Conservation (phyloP, 2,888 invertebrate genomes). For the Chloroclysta siterata region DNA sequence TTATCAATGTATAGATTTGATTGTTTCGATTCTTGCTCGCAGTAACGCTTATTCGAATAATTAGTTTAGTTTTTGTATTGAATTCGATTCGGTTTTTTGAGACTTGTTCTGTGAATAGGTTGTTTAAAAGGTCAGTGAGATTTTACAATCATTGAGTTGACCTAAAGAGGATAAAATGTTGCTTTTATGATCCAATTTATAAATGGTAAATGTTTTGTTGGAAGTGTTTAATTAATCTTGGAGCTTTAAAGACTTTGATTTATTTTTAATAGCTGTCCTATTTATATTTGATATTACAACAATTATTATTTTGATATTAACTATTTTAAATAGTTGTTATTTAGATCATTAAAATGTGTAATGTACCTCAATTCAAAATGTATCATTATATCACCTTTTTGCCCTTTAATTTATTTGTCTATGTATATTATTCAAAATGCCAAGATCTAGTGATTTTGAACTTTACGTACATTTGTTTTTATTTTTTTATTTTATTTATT, state of each 20-base stretch:
- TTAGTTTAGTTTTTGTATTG: slow-evolving; percentile 71
- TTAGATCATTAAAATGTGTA: too few species aligned
- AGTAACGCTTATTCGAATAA: slow-evolving; percentile 70
- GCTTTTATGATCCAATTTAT: slow-evolving; percentile 27
- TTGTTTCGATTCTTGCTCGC: slow-evolving; percentile 73
- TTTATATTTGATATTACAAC: too few species aligned
- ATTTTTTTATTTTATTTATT: too few species aligned
- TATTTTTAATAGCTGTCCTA: background rate
- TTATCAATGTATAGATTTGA: slow-evolving; percentile 64
- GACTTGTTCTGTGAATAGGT: slow-evolving; percentile 53
- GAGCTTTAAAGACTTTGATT: slow-evolving; percentile 1
- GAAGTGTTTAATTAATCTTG: slow-evolving; percentile 2
- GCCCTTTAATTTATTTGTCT: too few species aligned
- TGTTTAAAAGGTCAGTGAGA: slow-evolving; percentile 43
- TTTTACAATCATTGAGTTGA: slow-evolving; percentile 29
- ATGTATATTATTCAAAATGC: too few species aligned
- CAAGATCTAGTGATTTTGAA: too few species aligned
- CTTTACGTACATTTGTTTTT: too few species aligned
- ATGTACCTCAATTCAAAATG: too few species aligned
- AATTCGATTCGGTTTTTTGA: slow-evolving; percentile 61
- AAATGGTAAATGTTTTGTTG: slow-evolving; percentile 9
- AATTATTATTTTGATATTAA: too few species aligned
- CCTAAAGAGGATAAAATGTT: slow-evolving; percentile 27
- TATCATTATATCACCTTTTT: too few species aligned
- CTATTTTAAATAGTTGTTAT: too few species aligned